Evolutionary conservation across 1,140 invertebrate genomes (phyloP), one percentile per base, ranked within the genome.

Genomic region (Acarapis woodi): DNA sequence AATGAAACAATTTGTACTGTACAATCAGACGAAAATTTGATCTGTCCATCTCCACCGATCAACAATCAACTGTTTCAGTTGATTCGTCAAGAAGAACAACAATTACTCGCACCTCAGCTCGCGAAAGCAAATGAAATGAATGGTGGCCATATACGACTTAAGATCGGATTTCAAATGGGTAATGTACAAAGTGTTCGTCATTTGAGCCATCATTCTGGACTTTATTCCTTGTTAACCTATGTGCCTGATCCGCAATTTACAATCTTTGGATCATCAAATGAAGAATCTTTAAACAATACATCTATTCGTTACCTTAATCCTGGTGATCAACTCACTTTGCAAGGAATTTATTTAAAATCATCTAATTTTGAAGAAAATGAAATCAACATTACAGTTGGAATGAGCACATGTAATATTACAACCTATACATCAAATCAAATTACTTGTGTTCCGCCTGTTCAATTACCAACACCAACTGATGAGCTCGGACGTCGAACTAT

Each of bases 141-240:
- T n/a, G 12, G 35, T 37, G 21, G 15, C 23, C 10, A 20, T 35
- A 47, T 61, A 15, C 47, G 44, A 16, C 44, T 62, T 2, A 54
- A 60, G 46, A 68, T 90, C 39, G 82, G 76, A 12, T 93, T 96
- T 55, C 63, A 79, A 4, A 94, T 96, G 87, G 88, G 96, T 49
- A 75, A 78, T 53, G 87, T 94, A 0, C 65, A 74, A 47, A 66
- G 68, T 2, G 79, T 93, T 24, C 62, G 68, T 39, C 76, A 93
- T 53, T 60, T 93, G 32, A 72, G 79, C 41, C 76, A 80, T 53
- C 70, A 78, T 53, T 77, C 73, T 40, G 69, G 65, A 44, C 59
- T 83, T 4, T 59, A 70, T 18, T 71, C 70, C 35, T 70, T 71
- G 24, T 61, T 96, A 48, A 58, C 74, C 0, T 93, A 90, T 56